phyloP scores from a whole-genome alignment of 2,113 vertebrate genomes.

The Peromyscus polionotus region DNA sequence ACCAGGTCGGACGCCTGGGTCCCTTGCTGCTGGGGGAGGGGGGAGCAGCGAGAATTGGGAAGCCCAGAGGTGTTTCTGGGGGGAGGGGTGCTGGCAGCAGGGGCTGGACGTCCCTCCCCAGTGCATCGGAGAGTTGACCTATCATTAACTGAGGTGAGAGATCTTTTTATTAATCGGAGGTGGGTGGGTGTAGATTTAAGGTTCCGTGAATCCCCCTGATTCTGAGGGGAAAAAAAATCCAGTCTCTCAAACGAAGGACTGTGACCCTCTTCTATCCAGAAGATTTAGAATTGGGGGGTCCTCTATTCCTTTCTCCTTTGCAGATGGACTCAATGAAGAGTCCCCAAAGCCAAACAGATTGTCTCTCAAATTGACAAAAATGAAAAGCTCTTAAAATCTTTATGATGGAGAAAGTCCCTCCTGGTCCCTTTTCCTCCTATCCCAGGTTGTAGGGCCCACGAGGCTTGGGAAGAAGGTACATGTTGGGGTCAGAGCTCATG shows the following conservation, averaged over 20 bases:
- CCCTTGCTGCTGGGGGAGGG: conserved; percentile 73
- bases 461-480: not conserved
- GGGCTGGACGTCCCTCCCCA: conserved; percentile 53
- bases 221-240: not conserved
- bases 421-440: not conserved
- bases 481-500: not conserved
- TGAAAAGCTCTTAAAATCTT: conserved; percentile 8
- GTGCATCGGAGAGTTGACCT: conserved; percentile 74
- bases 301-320: not conserved
- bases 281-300: conserved; percentile 51
- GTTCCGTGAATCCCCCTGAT: conserved; percentile 2
- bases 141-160: conserved; percentile 76
- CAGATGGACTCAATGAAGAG: conserved; percentile 21
- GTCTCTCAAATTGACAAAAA: conserved; percentile 15
- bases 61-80: conserved; percentile 53
- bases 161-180: conserved; percentile 71
- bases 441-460: not conserved
- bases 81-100: conserved; percentile 45
- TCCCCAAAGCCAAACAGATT: conserved; percentile 10
- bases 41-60: conserved; percentile 42
- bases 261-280: not conserved
- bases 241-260: not conserved
- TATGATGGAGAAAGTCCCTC: not conserved
- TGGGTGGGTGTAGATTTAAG: conserved; percentile 71
- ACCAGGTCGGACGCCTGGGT: conserved; percentile 79